phyloP scores from a whole-genome alignment of 2,888 invertebrate genomes.

The Hydraecia micacea region DNA sequence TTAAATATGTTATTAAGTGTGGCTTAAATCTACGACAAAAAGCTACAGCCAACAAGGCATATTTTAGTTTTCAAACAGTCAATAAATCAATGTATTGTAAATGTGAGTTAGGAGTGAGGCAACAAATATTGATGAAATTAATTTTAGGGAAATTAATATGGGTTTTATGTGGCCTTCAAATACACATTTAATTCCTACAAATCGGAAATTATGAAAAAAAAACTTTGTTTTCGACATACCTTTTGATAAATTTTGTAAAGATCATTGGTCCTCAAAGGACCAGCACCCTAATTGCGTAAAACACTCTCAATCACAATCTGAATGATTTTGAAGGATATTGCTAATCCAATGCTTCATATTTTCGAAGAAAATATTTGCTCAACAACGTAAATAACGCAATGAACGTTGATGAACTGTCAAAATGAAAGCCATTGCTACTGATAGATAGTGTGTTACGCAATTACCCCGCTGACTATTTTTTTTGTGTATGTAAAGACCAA shows the following conservation, averaged over 20 bases:
- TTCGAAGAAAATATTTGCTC: not conserved
- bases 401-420: not conserved
- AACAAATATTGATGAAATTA: constrained; percentile 44
- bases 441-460: not conserved
- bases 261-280: not conserved
- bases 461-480: not conserved
- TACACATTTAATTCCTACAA: not conserved
- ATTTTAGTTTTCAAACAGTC: constrained; percentile 35
- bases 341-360: not conserved
- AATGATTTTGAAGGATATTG: not conserved
- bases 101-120: constrained; percentile 59
- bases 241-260: not conserved
- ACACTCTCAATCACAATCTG: not conserved
- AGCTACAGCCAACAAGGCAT: constrained; percentile 37
- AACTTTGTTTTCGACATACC: not conserved
- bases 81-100: constrained; percentile 28
- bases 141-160: constrained; percentile 16
- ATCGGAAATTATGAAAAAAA: too few species aligned
- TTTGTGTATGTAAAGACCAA: constrained; percentile 27
- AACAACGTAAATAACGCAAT: not conserved
- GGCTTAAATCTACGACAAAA: constrained; percentile 42
- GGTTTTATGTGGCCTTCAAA: constrained; percentile 26
- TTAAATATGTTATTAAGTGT: not conserved
- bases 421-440: not conserved
- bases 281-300: not conserved